These are phyloP conservation scores for Clepsis dumicolana DNA, from an alignment of 2,888 invertebrate genomes.

Conservation along the genomic window DNA sequence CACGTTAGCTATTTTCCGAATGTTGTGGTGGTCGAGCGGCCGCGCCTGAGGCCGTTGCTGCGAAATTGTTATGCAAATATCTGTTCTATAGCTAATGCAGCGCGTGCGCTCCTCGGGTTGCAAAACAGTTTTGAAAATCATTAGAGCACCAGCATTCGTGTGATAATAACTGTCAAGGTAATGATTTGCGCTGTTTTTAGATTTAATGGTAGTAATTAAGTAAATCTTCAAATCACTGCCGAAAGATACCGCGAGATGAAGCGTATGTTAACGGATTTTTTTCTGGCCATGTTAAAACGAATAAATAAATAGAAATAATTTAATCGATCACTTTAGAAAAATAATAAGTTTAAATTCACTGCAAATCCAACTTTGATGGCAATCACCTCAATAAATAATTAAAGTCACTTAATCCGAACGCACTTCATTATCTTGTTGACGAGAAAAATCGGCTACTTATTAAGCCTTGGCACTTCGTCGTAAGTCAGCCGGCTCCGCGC, in stretches of 20 bases:
- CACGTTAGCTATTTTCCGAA: slow-evolving; percentile 45
- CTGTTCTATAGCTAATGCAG: slow-evolving; percentile 40
- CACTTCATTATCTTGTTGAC: slow-evolving; percentile 18
- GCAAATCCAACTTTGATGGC: neutral
- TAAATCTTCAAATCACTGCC: neutral
- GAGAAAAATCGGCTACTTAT: neutral
- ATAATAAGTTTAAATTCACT: neutral
- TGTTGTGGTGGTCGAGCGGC: slow-evolving; percentile 51
- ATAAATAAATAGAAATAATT: neutral
- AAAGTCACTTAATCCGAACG: neutral
- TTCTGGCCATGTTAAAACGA: neutral
- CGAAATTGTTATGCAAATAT: slow-evolving; percentile 77
- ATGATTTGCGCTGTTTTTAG: slow-evolving; percentile 4
- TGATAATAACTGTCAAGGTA: slow-evolving; percentile 40
- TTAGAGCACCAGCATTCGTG: slow-evolving; percentile 33
- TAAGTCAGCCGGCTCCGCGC: slow-evolving; percentile 60
- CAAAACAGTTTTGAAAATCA: slow-evolving; percentile 50
- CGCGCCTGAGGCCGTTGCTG: slow-evolving; percentile 62
- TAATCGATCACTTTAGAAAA: neutral
- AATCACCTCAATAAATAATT: neutral
- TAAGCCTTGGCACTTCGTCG: slow-evolving; percentile 2
- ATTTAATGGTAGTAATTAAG: neutral
- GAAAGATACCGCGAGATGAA: neutral
- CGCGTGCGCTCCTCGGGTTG: slow-evolving; percentile 56
- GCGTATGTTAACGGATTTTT: neutral